Conservation (phyloP, 2,113 vertebrate species). For the Motacilla tschutschensis region DNA sequence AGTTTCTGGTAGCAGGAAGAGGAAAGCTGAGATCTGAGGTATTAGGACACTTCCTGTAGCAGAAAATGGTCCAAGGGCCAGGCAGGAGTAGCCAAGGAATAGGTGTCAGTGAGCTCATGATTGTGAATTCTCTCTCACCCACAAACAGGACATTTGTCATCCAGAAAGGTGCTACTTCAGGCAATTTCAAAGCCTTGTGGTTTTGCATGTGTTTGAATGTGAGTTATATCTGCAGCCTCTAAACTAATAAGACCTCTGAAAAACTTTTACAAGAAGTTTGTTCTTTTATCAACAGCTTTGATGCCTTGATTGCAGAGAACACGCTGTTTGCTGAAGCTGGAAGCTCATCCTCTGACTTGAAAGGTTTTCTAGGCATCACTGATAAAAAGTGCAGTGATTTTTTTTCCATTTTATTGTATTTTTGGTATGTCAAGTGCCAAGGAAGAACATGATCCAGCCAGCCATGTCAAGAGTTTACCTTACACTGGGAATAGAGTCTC, state of each 20-base stretch:
- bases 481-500: background rate
- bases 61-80: background rate
- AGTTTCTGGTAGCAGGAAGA: background rate
- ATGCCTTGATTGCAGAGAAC: background rate
- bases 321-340: background rate
- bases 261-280: background rate
- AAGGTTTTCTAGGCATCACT: background rate
- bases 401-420: background rate
- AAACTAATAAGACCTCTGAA: background rate
- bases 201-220: background rate
- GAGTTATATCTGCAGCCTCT: background rate
- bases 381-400: background rate
- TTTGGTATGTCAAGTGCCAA: background rate
- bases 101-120: background rate
- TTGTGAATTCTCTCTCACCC: background rate
- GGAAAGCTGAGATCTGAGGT: background rate
- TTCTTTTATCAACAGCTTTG: background rate
- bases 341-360: background rate
- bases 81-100: background rate
- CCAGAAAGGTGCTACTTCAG: background rate
- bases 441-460: background rate
- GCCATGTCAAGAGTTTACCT: background rate
- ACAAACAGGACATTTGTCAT: background rate
- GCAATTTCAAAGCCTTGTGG: background rate
- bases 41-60: background rate